Conservation (phyloP, 2,797 vertebrate genomes). For the Myotis findleyi region DNA sequence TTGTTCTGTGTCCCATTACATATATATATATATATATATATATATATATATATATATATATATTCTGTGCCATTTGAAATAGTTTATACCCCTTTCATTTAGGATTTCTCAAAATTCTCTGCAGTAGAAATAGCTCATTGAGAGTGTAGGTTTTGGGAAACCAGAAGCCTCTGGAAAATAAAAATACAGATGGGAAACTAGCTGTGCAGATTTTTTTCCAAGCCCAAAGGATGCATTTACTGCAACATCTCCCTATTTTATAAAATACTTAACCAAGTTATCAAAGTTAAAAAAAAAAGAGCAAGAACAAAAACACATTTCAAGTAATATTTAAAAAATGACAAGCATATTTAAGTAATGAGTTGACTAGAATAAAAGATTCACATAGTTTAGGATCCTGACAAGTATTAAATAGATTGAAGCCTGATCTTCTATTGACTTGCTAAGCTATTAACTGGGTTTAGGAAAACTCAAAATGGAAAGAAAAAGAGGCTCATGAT, state of each 20-base stretch:
- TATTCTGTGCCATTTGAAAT: not conserved
- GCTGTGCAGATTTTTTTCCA: not conserved
- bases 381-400: not conserved
- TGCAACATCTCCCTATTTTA: constrained; percentile 41
- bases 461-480: not conserved
- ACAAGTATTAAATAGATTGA: not conserved
- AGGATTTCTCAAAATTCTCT: constrained; percentile 10
- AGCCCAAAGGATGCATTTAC: not conserved
- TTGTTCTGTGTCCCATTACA: not conserved
- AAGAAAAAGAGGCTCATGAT: not conserved
- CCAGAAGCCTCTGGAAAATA: constrained; percentile 24
- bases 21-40: no score
- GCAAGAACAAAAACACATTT: not conserved
- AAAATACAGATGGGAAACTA: not conserved
- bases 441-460: not conserved
- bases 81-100: not conserved
- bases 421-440: not conserved
- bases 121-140: not conserved
- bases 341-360: constrained; percentile 34
- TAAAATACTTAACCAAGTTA: constrained; percentile 57
- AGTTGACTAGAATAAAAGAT: not conserved
- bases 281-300: not conserved
- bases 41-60: no score
- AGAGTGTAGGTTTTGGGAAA: constrained; percentile 8
- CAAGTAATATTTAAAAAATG: constrained; percentile 51